phyloP scores from a whole-genome alignment of 1,140 invertebrate species.

The Carcinoscorpius rotundicauda region DNA sequence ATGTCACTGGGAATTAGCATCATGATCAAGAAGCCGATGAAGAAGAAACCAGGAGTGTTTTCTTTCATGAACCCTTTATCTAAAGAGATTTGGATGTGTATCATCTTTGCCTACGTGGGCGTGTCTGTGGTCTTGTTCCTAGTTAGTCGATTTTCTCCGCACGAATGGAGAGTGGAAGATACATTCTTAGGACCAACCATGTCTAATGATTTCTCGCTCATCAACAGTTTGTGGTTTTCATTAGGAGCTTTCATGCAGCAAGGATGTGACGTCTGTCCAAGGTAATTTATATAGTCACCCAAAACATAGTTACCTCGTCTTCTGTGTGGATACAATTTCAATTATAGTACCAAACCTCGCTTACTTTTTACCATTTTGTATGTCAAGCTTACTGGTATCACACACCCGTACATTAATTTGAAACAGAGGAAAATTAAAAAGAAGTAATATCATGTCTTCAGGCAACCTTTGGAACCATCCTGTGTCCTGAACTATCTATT shows the following conservation, averaged over 20 bases:
- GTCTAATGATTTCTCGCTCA: slow-evolving; percentile 31
- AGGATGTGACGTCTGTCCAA: slow-evolving; percentile 90
- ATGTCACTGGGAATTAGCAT: slow-evolving; percentile 97
- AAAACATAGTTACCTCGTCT: too few species aligned
- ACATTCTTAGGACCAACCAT: slow-evolving; percentile 14
- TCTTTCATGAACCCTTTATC: slow-evolving; percentile 95
- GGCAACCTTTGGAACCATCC: too few species aligned
- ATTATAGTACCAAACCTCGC: too few species aligned
- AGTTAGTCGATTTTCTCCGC: slow-evolving; percentile 85
- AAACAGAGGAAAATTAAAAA: too few species aligned
- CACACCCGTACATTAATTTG: too few species aligned
- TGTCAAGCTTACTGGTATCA: too few species aligned
- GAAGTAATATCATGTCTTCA: too few species aligned
- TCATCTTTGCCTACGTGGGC: slow-evolving; percentile 90
- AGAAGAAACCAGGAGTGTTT: slow-evolving; percentile 77
- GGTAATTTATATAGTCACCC: slow-evolving; percentile 40
- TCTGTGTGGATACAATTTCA: too few species aligned
- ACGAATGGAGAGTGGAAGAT: slow-evolving; percentile 28
- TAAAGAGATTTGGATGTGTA: slow-evolving; percentile 94
- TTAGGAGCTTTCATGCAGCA: slow-evolving; percentile 94
- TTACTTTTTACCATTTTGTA: too few species aligned
- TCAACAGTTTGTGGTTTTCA: slow-evolving; percentile 79
- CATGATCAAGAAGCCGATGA: slow-evolving; percentile 92
- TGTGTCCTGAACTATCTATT: too few species aligned
- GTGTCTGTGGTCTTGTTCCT: slow-evolving; percentile 92